Base-by-base conservation (phyloP, 2,797 vertebrate genomes). In the Lutjanus argentimaculatus region DNA sequence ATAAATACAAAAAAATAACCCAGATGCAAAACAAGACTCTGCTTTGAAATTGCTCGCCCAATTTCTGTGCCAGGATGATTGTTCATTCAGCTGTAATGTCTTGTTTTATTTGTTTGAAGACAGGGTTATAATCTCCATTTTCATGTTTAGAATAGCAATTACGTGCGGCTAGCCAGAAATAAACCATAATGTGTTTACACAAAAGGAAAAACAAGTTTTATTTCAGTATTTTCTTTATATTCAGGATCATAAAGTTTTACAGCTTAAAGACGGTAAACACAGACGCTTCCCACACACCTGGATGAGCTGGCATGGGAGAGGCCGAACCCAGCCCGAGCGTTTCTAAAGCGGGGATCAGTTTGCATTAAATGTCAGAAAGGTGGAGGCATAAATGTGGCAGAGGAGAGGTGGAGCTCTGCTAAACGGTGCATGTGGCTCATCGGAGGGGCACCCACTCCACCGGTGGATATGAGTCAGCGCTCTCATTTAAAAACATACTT, bases 391-490 rank as follows among this genome's bases (percentile, higher is more conserved):
- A 36, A 64, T 72, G 59, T 68, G 72, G n/a, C 72, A 49, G 53
- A 66, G 48, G 58, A 63, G 52, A 78, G 83, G 65, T 43, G 71
- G 67, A 72, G 82, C 55, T 43, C 61, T 46, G 57, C 74, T 30
- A 40, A 58, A 62, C 10, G 0, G 45, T 66, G 69, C 75, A 74
- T 70, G 61, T n/a, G 52, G 59, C 48, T 79, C 66, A 75, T 51
- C 61, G 40, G 30, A 36, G 3, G 66, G 48, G 58, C 59, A 9
- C 43, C 58, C 17, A 36, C 80, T 85, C 43, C 69, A 69, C 6
- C 7, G 74, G 89, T 12, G 57, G 64, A 77, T 81, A 70, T 94
- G 91, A 93, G 88, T 92, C 92, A 89, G 63, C 15, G 7, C 0
- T 0, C 67, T 62, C 65, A 17, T 82, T 84, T 85, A 82, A 73